Evolutionary conservation across 1,140 invertebrate species (phyloP), one percentile per base, ranked within the genome.

Genomic region (Pseudomyrmex concolor): DNA sequence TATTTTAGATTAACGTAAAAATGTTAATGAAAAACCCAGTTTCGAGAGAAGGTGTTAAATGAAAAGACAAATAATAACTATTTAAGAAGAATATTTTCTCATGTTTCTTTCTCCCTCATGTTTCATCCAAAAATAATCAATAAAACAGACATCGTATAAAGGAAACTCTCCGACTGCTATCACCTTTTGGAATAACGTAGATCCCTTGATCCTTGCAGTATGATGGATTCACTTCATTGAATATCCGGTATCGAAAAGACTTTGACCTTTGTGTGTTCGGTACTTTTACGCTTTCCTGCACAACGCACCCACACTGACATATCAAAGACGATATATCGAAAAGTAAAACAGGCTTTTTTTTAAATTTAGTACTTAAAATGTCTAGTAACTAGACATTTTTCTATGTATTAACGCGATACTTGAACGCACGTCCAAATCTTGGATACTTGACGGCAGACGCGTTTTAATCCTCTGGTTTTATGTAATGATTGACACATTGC

Each of bases 381-480:
- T 34, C 34, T 34, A 34, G 25, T 34, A 34, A 34, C 34, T 34
- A 48, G 10, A 67, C 57, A 25, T 48, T 22, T 55, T 57, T 22
- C 2, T 22, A 2, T 8, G 51, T 34, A 34, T 34, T 7, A 13
- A 0, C 15, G 25, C 17, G 45, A 12, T 48, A 50, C 48, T 25
- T 10, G 9, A 48, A 3, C 48, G 17, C 17, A 54, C 15, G 22
- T 12, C 34, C 10, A 54, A 51, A 22, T 13, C 54, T 50, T 54
- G 54, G 34, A 2, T 15, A n/a, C 34, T 55, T 2, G 9, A 43
- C 10, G 10, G 54, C 19, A 45, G 19, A 72, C 45, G 48, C 19
- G 77, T 87, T 92, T 90, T 92, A 92, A 92, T 92, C 88, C 89
- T 66, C 57, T 60, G 89, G 88, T 86, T 90, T 92, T 91, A 91